Conservation (phyloP, 2,888 invertebrate species). For the Dyspetes luteomarginatus region DNA sequence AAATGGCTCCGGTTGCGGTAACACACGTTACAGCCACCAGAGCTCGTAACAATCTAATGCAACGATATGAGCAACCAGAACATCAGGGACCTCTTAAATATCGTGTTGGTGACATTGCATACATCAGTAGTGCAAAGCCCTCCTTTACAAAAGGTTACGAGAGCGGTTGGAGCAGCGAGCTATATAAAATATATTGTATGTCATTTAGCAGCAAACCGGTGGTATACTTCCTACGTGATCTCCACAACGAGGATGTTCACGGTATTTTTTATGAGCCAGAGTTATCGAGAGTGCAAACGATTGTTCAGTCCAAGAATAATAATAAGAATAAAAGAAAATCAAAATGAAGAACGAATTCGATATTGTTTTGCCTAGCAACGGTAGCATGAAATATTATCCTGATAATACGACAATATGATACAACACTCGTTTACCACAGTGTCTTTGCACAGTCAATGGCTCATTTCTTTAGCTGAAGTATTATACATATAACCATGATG, state of each 20-base stretch:
- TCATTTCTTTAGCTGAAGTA: not conserved
- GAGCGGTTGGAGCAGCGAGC: conserved; percentile 32
- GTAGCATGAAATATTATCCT: not conserved
- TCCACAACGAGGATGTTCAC: not conserved
- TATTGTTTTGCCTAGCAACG: not conserved
- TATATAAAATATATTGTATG: conserved; percentile 17
- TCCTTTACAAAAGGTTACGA: conserved; percentile 45
- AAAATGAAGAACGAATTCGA: not conserved
- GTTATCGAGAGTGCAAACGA: not conserved
- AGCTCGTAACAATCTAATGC: conserved; percentile 17
- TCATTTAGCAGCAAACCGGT: not conserved
- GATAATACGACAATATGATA: not conserved
- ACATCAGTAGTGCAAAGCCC: conserved; percentile 32
- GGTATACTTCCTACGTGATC: not conserved
- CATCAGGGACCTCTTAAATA: not conserved
- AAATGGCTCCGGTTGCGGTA: conserved; percentile 19
- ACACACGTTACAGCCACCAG: conserved; percentile 27
- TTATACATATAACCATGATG: not conserved
- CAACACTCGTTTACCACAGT: not conserved
- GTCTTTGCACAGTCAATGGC: not conserved
- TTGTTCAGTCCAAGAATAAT: too few species aligned
- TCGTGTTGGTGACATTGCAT: not conserved
- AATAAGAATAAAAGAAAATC: too few species aligned
- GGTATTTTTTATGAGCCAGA: not conserved
- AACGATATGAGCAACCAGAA: not conserved